A percentile compares a stretch with the other conserved stretches of the same genome.
phyloP scores from a whole-genome alignment of 2,888 invertebrate genomes.

The Iphiclides podalirius region DNA sequence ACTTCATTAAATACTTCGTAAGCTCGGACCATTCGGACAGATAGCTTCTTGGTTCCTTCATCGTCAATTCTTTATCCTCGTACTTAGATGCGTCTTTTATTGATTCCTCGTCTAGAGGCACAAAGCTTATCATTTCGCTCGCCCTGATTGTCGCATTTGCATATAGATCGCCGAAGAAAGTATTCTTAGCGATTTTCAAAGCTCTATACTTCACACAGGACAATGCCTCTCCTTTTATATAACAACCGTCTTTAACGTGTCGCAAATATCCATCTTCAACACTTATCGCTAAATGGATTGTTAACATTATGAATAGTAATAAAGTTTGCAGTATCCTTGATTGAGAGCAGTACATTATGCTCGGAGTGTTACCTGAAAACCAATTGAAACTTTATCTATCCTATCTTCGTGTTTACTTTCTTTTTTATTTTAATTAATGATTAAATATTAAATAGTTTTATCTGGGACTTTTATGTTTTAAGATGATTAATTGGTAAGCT shows the following conservation, averaged over 20 bases:
- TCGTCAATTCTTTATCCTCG: slow-evolving; percentile 39
- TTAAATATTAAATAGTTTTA: neutral
- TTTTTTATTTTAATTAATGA: no score
- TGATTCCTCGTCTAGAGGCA: slow-evolving; percentile 59
- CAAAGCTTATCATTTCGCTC: slow-evolving; percentile 57
- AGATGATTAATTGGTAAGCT: neutral
- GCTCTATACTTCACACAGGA: slow-evolving; percentile 71
- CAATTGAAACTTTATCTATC: no score
- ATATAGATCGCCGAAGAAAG: slow-evolving; percentile 57
- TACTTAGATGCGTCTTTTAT: slow-evolving; percentile 44
- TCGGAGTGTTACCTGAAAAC: neutral
- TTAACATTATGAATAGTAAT: slow-evolving; percentile 34
- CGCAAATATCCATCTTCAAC: slow-evolving; percentile 63
- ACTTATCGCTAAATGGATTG: slow-evolving; percentile 30
- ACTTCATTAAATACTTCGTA: slow-evolving; percentile 63
- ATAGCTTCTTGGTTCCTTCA: slow-evolving; percentile 54
- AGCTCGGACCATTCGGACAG: slow-evolving; percentile 70
- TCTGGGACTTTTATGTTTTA: neutral
- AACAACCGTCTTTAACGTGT: slow-evolving; percentile 68
- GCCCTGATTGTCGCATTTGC: slow-evolving; percentile 64
- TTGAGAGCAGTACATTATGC: neutral
- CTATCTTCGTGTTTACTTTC: no score
- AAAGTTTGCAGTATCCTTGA: slow-evolving; percentile 32
- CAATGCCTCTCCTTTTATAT: slow-evolving; percentile 59
- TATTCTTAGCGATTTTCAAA: slow-evolving; percentile 61